Base-by-base conservation (phyloP, 2,113 vertebrate species). In the Genyomyrus donnyi region DNA sequence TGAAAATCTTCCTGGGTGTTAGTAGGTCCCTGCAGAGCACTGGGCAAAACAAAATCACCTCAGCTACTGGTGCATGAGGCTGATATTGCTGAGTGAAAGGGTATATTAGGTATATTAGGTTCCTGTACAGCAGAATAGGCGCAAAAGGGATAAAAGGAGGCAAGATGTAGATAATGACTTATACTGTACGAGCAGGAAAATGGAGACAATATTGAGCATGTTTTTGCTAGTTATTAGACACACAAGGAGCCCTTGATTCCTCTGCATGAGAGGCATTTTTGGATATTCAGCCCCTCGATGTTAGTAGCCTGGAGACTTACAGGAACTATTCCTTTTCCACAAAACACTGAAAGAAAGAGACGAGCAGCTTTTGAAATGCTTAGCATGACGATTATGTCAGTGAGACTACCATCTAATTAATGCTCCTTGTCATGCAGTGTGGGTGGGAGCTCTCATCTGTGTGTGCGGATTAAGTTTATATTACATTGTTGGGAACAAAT, bases 321-420 rank as follows among this genome's bases (percentile, higher is more conserved):
- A 80, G 46, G 46, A 48, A 89, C 88, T 49, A 39, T 89, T 89
- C 19, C 80, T 80, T 77, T 77, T 89, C 70, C 17, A 39, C 49
- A 58, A 85, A 85, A 50, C 74, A 48, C 27, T 31, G 31, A 49
- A 77, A 53, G 88, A 11, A 74, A 42, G 35, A 89, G 77, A 89
- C 5, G n/a, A 49, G 77, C 31, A 27, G 88, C 50, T 80, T 42
- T 80, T 80, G 74, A 89, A 89, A 27, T 19, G 5, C 48, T 89
- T 19, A 89, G 19, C 31, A 83, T 83, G 46, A 83, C 35, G 49
- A 53, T 50, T 49, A 80, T 45, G 66, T 66, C 70, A 89, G 49
- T 83, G 74, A 89, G 74, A 83, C 31, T 53, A 19, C 3, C 2
- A 7, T 53, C 62, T 56, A 8, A 56, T 52, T 89, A 31, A 89